phyloP scores from a whole-genome alignment of 2,888 invertebrate species.

The Papilio elwesi region DNA sequence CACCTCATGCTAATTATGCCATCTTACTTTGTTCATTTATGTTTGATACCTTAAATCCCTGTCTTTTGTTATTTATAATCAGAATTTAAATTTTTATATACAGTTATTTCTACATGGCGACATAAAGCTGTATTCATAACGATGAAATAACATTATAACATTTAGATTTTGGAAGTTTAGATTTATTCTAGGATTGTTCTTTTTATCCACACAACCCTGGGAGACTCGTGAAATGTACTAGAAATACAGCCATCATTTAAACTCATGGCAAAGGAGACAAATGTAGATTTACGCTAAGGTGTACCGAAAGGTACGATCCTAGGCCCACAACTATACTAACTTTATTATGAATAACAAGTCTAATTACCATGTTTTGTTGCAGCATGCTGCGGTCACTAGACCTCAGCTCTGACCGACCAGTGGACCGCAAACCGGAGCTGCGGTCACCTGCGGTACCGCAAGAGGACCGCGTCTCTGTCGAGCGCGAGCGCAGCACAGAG shows the following conservation, averaged over 20 bases:
- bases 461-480: conserved; percentile 65
- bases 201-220: too few species aligned
- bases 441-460: conserved; percentile 74
- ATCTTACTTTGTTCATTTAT: conserved; percentile 44
- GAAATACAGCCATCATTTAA: not conserved
- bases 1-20: conserved; percentile 51
- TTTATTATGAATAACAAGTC: not conserved
- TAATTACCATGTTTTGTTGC: conserved; percentile 59
- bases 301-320: not conserved
- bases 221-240: too few species aligned
- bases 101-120: not conserved
- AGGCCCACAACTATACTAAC: not conserved
- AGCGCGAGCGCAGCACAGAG: conserved; percentile 71
- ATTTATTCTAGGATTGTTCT: too few species aligned
- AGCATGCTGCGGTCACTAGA: conserved; percentile 92
- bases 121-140: not conserved
- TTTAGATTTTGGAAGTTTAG: too few species aligned
- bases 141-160: too few species aligned
- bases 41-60: conserved; percentile 24
- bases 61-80: not conserved
- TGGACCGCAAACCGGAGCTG: conserved; percentile 78
- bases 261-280: not conserved
- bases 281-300: not conserved
- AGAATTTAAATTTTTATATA: conserved; percentile 9
- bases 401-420: conserved; percentile 70